phyloP scores from a whole-genome alignment of 2,113 vertebrate species.

The Vireo altiloquus region DNA sequence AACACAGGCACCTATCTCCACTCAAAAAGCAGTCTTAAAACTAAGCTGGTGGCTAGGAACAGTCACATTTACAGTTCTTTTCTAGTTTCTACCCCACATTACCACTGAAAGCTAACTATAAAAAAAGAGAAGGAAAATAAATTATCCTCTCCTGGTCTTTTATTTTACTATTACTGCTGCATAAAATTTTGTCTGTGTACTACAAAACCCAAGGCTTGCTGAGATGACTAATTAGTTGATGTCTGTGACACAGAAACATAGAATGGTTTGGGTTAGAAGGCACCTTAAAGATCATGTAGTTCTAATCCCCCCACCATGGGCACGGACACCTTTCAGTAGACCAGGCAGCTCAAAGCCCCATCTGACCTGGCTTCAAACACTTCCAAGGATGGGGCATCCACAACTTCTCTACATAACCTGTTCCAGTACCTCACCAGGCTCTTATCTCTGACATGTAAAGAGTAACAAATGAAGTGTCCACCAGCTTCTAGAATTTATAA shows the following conservation, averaged over 20 bases:
- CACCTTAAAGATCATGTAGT: neutral
- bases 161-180: neutral
- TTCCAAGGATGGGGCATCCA: neutral
- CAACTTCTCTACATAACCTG: neutral
- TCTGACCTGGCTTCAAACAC: neutral
- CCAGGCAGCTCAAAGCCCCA: neutral
- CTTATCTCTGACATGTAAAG: neutral
- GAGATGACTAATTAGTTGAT: neutral
- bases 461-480: neutral
- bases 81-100: neutral
- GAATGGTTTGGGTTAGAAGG: neutral
- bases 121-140: neutral
- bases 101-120: neutral
- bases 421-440: neutral
- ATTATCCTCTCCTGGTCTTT: neutral
- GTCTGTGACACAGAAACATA: neutral
- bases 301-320: rapidly evolving
- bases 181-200: neutral
- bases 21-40: neutral
- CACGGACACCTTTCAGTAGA: neutral
- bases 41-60: neutral
- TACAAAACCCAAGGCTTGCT: neutral
- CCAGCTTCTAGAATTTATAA: neutral
- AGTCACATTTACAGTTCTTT: neutral
- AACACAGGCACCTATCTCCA: neutral